phyloP scores from a whole-genome alignment of 2,113 vertebrate species.

The Oostethus manadensis region DNA sequence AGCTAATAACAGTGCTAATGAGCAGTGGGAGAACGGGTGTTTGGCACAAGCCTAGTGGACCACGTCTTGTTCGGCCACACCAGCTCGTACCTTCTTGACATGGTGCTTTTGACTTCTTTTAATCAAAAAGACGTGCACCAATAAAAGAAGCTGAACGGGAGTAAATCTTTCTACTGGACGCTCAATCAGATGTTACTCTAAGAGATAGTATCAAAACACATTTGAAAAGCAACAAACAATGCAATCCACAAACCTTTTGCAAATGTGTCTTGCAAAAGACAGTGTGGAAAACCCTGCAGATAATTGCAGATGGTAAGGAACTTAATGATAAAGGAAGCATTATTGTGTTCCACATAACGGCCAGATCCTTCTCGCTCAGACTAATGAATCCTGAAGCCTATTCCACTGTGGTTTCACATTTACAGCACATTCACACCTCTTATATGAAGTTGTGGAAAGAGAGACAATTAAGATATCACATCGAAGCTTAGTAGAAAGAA shows the following conservation, averaged over 20 bases:
- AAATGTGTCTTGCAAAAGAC: not conserved
- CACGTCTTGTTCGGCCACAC: not conserved
- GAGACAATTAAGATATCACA: constrained; percentile 53
- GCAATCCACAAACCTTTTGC: not conserved
- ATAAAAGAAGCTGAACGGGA: not conserved
- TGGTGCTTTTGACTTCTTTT: not conserved
- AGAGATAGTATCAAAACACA: constrained; percentile 15
- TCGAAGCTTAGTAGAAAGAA: constrained; percentile 32
- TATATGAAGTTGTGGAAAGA: constrained; percentile 51
- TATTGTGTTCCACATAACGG: constrained; percentile 73
- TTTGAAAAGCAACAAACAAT: not conserved
- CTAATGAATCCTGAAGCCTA: constrained; percentile 76
- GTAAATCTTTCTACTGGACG: constrained; percentile 14
- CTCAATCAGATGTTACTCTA: constrained; percentile 10
- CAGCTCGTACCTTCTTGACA: not conserved
- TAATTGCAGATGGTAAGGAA: constrained; percentile 66
- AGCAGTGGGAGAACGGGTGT: constrained; percentile 18
- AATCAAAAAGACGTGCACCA: not conserved
- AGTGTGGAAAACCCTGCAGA: not conserved
- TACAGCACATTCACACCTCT: constrained; percentile 60
- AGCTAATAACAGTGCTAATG: constrained; percentile 42
- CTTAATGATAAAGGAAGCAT: constrained; percentile 67
- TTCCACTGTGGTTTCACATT: constrained; percentile 64
- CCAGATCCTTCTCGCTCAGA: constrained; percentile 66
- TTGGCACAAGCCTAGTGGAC: not conserved